Evolutionary conservation across 2,888 invertebrate species (phyloP), one percentile per base, ranked within the genome.

Genomic region (Cancer borealis): DNA sequence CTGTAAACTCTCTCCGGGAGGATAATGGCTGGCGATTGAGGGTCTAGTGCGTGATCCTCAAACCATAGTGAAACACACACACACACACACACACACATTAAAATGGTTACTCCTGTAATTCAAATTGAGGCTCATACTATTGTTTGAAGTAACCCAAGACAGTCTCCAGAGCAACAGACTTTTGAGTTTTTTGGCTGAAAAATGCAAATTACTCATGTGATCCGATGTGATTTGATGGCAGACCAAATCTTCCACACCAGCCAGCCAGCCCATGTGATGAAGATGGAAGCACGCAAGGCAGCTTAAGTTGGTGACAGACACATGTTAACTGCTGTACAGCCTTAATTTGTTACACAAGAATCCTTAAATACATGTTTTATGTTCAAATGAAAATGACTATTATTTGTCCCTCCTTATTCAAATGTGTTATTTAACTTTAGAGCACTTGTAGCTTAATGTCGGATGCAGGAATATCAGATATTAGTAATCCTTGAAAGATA

Each of bases 321-420:
- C 92, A 87, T 92, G 92, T 92, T 92, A 87, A 92, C 54, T 88
- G 87, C 92, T 92, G 92, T 92, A 92, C 92, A 92, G 87, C 84
- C 84, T 54, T 87, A 87, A 88, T 47, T 92, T 92, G 92, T 92
- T 92, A 92, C 92, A 88, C 92, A 84, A 92, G 92, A 88, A 92
- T 92, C 45, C 84, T 92, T 47, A 92, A 92, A 92, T 92, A 92
- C 92, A 92, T 92, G 92, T 92, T 92, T 92, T 92, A 92, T 92
- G 92, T 92, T 92, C 84, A 54, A 84, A 84, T 30, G 14, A 39
- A 84, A 84, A 14, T 84, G 73, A 79, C 26, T 84, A n/a, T 84
- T 84, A 39, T 84, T 39, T 8, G 12, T 12, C 30, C 39, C 8
- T 84, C 39, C 84, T 39, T 14, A 39, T 39, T 0, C 4, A 3